phyloP scores from a whole-genome alignment of 2,888 invertebrate species.

The Escarpia spicata region DNA sequence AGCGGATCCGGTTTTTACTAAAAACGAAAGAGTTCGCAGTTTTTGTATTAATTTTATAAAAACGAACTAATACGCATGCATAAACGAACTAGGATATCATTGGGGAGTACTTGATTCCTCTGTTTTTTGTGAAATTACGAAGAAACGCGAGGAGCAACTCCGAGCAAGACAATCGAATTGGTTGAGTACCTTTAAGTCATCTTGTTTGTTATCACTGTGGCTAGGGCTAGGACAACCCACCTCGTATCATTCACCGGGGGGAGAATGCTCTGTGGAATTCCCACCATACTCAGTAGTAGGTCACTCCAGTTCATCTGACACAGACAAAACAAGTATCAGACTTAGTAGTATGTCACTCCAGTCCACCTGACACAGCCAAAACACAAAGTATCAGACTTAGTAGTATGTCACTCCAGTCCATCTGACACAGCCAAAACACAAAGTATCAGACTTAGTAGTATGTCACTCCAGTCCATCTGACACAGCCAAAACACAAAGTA shows the following conservation, averaged over 20 bases:
- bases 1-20: no score
- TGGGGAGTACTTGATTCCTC: no score
- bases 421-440: slow-evolving; percentile 26
- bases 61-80: no score
- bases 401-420: not conserved
- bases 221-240: slow-evolving; percentile 43
- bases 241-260: slow-evolving; percentile 83
- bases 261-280: slow-evolving; percentile 78
- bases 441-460: not conserved
- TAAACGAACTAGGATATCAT: no score
- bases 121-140: no score
- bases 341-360: not conserved
- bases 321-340: not conserved
- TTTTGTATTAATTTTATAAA: no score
- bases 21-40: no score
- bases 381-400: not conserved
- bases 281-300: slow-evolving; percentile 77
- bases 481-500: not conserved
- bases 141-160: no score
- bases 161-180: no score
- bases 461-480: not conserved
- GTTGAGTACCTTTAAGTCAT: no score
- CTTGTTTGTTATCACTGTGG: no score
- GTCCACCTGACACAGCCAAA: slow-evolving; percentile 20
- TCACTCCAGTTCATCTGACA: slow-evolving; percentile 80